phyloP scores from a whole-genome alignment of 2,888 invertebrate species.

The Diplazon laetatorius region DNA sequence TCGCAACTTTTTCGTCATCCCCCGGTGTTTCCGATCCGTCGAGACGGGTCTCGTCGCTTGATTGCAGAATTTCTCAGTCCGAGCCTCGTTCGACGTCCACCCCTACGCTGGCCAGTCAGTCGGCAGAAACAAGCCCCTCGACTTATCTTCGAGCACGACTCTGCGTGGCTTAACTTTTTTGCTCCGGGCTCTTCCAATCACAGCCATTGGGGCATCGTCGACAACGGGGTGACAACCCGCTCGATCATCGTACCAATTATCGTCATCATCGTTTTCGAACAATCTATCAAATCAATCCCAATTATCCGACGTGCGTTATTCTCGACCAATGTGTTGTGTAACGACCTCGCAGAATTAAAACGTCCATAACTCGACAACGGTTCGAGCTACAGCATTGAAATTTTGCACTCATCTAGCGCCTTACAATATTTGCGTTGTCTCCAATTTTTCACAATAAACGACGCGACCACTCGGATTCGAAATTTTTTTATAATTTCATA shows the following conservation, averaged over 20 bases:
- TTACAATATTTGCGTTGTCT: too few species aligned
- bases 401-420: too few species aligned
- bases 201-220: conserved; percentile 64
- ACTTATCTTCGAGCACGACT: conserved; percentile 10
- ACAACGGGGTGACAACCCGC: conserved; percentile 36
- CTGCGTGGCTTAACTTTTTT: conserved; percentile 42
- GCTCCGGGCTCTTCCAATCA: conserved; percentile 51
- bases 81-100: conserved; percentile 23
- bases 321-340: too few species aligned
- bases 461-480: too few species aligned
- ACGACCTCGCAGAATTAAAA: too few species aligned
- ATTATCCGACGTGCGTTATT: conserved; percentile 18
- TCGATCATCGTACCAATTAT: conserved; percentile 66
- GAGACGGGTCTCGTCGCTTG: conserved; percentile 21
- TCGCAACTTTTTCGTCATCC: conserved; percentile 2
- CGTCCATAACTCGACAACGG: too few species aligned
- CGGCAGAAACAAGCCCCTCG: conserved; percentile 25
- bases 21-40: conserved; percentile 41
- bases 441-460: too few species aligned
- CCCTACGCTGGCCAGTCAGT: neutral
- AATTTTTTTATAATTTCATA: too few species aligned
- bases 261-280: conserved; percentile 13
- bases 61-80: conserved; percentile 32
- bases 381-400: too few species aligned
- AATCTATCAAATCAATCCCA: conserved; percentile 20